Evolutionary conservation across 1,140 invertebrate genomes (phyloP).

Genomic region (Brachionus plicatilis): DNA sequence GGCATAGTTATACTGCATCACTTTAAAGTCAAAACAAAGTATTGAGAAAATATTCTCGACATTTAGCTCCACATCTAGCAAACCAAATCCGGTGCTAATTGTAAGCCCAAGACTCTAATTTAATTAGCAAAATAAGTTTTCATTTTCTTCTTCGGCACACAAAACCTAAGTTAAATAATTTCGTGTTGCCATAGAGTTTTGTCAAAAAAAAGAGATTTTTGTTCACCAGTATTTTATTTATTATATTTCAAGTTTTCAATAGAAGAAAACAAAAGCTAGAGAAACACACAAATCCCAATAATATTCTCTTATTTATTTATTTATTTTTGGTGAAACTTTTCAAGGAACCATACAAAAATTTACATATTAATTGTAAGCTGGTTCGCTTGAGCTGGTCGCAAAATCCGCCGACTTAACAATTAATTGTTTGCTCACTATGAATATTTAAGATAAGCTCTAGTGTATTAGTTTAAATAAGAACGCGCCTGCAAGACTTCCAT

Average conservation of each 20-base stretch:
- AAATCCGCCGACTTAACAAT: not conserved
- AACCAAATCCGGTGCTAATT: not conserved
- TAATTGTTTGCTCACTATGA: not conserved
- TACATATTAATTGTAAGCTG: not conserved
- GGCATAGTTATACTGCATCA: not conserved
- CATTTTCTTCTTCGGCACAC: not conserved
- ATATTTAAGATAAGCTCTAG: not conserved
- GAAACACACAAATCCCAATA: constrained; percentile 16
- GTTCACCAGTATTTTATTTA: constrained; percentile 14
- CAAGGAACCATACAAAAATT: constrained; percentile 21
- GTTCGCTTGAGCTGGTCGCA: not conserved
- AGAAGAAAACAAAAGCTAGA: constrained; percentile 2
- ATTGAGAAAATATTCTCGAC: not conserved
- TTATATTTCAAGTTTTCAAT: not conserved
- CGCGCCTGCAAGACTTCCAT: not conserved
- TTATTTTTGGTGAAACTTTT: not conserved
- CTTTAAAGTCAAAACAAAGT: not conserved
- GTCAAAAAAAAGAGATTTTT: not conserved
- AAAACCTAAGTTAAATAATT: constrained; percentile 17
- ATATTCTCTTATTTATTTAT: not conserved
- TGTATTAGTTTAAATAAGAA: not conserved
- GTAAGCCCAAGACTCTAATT: not conserved
- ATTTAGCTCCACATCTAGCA: not conserved
- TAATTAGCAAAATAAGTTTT: not conserved
- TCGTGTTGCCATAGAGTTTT: constrained; percentile 13